Evolutionary conservation across 2,797 vertebrate species (phyloP).

Genomic region (Pempheris klunzingeri): DNA sequence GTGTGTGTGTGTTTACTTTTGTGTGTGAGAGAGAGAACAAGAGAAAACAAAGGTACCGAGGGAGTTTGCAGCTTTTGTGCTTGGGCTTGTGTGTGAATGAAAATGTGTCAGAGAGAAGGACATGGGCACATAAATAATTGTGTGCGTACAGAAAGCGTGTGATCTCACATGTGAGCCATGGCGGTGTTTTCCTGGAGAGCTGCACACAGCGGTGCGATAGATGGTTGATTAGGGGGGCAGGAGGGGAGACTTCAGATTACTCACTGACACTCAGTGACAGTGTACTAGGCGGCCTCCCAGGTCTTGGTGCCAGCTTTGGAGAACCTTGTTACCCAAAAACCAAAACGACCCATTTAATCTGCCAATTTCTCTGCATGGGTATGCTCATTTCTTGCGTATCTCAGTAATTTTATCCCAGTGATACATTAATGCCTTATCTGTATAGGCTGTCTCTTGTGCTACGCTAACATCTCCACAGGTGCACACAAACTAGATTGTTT

Average conservation of each 20-base stretch:
- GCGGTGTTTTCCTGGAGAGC: constrained; percentile 52
- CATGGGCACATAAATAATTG: constrained; percentile 50
- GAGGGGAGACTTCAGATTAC: constrained; percentile 52
- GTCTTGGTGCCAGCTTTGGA: constrained; percentile 38
- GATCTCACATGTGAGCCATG: constrained; percentile 18
- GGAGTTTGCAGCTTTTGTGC: constrained; percentile 24
- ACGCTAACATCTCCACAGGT: constrained; percentile 5
- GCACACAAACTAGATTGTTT: background rate
- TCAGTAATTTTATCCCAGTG: constrained; percentile 7
- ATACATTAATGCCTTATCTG: constrained; percentile 9
- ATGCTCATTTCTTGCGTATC: constrained; percentile 11
- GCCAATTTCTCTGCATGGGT: constrained; percentile 29
- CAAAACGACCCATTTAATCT: constrained; percentile 35
- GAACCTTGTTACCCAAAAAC: constrained; percentile 13
- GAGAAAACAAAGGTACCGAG: constrained; percentile 20
- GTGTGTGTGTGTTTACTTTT: background rate
- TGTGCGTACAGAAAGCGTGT: constrained; percentile 3
- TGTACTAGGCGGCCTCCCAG: constrained; percentile 32
- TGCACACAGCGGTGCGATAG: constrained; percentile 51
- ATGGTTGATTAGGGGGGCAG: constrained; percentile 59
- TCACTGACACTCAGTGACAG: constrained; percentile 53
- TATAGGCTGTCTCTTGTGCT: background rate
- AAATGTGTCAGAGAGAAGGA: constrained; percentile 9
- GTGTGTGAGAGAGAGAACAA: constrained; percentile 30
- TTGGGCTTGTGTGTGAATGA: constrained; percentile 15